A percentile compares a stretch with the other conserved stretches of the same genome.
Conservation (phyloP, 1,140 invertebrate species). For the Drosophila grimshawi region DNA sequence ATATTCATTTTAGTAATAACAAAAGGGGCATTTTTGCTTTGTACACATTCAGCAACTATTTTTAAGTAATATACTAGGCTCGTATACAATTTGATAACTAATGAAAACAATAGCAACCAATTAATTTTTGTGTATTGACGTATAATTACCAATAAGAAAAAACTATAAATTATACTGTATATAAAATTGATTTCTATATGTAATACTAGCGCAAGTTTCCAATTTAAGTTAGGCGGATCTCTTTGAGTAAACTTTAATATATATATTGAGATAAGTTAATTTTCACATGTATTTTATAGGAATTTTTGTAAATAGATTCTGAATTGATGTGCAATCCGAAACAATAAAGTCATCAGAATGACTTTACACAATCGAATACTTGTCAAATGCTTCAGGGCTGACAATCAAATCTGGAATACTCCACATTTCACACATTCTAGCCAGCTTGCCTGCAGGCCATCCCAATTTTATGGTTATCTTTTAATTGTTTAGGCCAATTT, state of each 20-base stretch:
- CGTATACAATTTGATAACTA: too few species aligned
- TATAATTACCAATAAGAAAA: too few species aligned
- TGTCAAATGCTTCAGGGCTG: background rate
- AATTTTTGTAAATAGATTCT: background rate
- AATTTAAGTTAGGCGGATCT: too few species aligned
- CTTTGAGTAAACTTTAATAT: too few species aligned
- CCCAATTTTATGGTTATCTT: constrained; percentile 1
- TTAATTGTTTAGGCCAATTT: background rate
- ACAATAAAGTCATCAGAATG: background rate
- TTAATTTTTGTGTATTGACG: too few species aligned
- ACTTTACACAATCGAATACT: background rate
- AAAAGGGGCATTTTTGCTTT: background rate
- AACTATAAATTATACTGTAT: too few species aligned
- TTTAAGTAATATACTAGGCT: background rate
- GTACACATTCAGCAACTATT: background rate
- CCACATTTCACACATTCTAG: background rate
- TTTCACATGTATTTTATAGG: too few species aligned
- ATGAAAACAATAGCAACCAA: too few species aligned
- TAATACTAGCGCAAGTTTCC: too few species aligned
- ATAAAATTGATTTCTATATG: too few species aligned
- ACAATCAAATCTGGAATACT: background rate
- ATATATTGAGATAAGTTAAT: too few species aligned
- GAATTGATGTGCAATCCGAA: background rate
- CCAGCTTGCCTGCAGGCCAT: background rate
- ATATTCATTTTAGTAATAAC: constrained; percentile 11